Evolutionary conservation across 2,888 invertebrate genomes (phyloP), one percentile per base, ranked within the genome.

Genomic region (Hypselothyrea guttata): DNA sequence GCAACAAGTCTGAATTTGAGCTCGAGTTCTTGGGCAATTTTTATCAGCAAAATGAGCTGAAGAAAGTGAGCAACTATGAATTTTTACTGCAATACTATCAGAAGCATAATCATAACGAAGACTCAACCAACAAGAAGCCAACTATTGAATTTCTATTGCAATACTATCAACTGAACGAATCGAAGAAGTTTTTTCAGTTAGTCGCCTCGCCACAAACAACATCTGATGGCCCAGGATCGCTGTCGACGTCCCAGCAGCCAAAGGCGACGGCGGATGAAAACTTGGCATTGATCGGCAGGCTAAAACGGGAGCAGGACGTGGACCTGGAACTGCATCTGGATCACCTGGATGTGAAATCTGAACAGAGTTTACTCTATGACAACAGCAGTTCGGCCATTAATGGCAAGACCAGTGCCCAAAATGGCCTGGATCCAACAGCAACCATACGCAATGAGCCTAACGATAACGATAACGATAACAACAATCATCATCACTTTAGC

Each of bases 151-250:
- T 88, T 58, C 70, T 90, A 8, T 60, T 89, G 18, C 90, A 90
- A 74, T 90, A 89, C 57, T 90, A 90, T 62, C 90, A 90, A 79
- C 75, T 90, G 11, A 89, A 87, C 55, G 90, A 90, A 75, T 90
- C 90, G 30, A 90, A 90, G 74, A 89, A 89, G 88, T 90, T 90
- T 89, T 89, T 90, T 89, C 90, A 90, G 86, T 88, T 89, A 88
- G 88, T 88, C 82, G 89, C 89, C 89, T 89, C 89, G 87, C 88
- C 89, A 84, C 86, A 87, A 85, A 71, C 59, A 85, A 84, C 75
- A 79, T 82, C 83, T 89, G 88, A 89, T 86, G 83, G 84, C 63
- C 73, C 74, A 68, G 74, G 77, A 65, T 75, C 76, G 62, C 64
- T 46, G 40, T 71, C 75, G 75, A 71, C 76, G 63, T 76, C 73